Percentiles rank a stretch among this genome's conserved stretches.
Conservation (phyloP, 2,797 vertebrate species). For the Graptemys geographica region DNA sequence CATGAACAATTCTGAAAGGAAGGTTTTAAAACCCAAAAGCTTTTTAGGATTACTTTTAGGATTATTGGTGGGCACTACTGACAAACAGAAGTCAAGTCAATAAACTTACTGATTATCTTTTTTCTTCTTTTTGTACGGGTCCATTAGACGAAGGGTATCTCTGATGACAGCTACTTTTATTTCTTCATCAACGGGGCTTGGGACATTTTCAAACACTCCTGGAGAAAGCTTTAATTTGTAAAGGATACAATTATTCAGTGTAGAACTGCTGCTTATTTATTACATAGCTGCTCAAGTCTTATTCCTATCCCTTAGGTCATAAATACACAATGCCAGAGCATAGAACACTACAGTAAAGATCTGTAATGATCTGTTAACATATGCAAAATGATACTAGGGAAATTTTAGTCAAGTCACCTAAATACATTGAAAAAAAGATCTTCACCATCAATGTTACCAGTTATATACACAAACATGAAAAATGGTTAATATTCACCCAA, state of each 20-base stretch:
- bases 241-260: constrained; percentile 40
- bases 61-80: neutral
- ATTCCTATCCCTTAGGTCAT: neutral
- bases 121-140: constrained; percentile 86
- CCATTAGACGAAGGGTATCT: constrained; percentile 94
- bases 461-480: constrained; percentile 66
- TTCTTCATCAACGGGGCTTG: constrained; percentile 95
- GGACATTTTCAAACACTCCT: constrained; percentile 92
- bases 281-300: neutral
- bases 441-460: constrained; percentile 14
- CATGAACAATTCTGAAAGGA: neutral
- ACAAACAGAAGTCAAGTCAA: neutral
- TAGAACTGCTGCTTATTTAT: neutral
- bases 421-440: neutral
- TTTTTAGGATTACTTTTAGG: neutral
- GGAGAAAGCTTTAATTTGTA: constrained; percentile 87
- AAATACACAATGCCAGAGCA: neutral
- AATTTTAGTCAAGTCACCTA: constrained; percentile 12
- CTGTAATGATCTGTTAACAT: neutral
- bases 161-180: constrained; percentile 97
- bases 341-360: neutral
- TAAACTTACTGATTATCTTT: constrained; percentile 81
- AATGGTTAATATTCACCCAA: constrained; percentile 72
- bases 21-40: neutral
- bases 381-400: neutral